phyloP scores from a whole-genome alignment of 2,113 vertebrate species.

The Scatophagus argus region DNA sequence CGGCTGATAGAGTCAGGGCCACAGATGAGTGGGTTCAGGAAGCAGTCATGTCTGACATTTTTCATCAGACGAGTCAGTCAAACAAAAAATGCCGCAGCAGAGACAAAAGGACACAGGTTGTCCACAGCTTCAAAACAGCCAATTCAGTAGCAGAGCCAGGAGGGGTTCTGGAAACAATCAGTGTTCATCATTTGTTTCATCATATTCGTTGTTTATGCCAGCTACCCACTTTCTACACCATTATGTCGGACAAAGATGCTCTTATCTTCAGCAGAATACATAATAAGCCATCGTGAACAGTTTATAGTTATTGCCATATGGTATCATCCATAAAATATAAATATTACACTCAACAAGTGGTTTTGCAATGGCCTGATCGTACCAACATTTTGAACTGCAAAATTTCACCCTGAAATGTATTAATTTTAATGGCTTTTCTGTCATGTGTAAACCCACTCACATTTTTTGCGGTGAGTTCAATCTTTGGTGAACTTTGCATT shows the following conservation, averaged over 20 bases:
- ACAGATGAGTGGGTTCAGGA: constrained; percentile 63
- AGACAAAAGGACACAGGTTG: constrained; percentile 48
- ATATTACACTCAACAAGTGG: too few relatives aligned
- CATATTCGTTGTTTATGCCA: neutral
- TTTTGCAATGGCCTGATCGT: neutral
- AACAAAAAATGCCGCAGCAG: constrained; percentile 30
- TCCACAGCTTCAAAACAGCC: neutral
- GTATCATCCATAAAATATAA: too few relatives aligned
- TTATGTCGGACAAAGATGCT: too few relatives aligned
- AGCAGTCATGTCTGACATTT: constrained; percentile 65
- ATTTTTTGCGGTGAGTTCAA: neutral
- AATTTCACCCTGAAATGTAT: neutral
- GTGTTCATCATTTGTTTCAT: constrained; percentile 1
- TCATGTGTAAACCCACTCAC: neutral
- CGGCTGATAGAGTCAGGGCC: constrained; percentile 62
- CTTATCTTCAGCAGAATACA: neutral
- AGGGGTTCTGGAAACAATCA: neutral
- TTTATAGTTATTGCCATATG: neutral
- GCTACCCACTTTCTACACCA: too few relatives aligned
- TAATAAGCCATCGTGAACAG: neutral
- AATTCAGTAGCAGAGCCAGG: constrained; percentile 3
- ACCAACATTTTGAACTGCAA: neutral
- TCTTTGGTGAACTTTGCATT: neutral
- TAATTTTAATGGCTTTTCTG: neutral
- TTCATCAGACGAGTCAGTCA: constrained; percentile 44